Evolutionary conservation across 2,113 vertebrate genomes (phyloP).

Genomic region (Nyctibius bracteatus): DNA sequence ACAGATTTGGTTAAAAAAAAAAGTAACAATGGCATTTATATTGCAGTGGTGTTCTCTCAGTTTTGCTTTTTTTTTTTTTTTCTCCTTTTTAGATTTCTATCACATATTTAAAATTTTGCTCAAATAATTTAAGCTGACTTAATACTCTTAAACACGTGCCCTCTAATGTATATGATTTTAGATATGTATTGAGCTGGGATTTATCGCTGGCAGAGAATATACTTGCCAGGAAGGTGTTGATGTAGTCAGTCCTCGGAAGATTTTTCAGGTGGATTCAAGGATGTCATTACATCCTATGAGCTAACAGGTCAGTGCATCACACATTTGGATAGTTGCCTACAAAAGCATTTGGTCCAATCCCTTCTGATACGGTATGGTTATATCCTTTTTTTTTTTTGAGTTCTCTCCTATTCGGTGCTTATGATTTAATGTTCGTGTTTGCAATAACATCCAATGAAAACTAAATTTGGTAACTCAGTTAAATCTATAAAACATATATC

Average conservation of each 20-base stretch:
- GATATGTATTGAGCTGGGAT: slow-evolving; percentile 30
- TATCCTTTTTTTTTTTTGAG: not conserved
- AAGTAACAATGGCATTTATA: slow-evolving; percentile 66
- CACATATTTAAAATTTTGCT: slow-evolving; percentile 50
- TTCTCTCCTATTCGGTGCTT: not conserved
- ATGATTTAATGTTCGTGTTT: not conserved
- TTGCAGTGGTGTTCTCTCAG: slow-evolving; percentile 58
- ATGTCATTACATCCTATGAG: not conserved
- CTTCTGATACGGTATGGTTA: not conserved
- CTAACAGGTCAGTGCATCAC: not conserved
- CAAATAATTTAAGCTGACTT: slow-evolving; percentile 64
- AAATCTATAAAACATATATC: not conserved
- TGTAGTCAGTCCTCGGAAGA: not conserved
- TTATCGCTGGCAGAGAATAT: slow-evolving; percentile 5
- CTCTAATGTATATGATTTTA: slow-evolving; percentile 41
- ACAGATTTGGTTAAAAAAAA: slow-evolving; percentile 80
- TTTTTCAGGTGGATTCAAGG: not conserved
- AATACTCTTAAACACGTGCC: slow-evolving; percentile 35
- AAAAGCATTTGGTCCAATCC: not conserved
- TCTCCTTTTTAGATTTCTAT: slow-evolving; percentile 62
- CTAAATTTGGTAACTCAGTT: not conserved
- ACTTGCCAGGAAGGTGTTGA: not conserved
- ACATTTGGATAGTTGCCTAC: not conserved
- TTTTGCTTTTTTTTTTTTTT: slow-evolving; percentile 42
- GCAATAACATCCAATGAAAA: slow-evolving; percentile 11